A percentile compares a stretch with the other conserved stretches of the same genome.
Conservation (phyloP, 2,888 invertebrate species). For the Lithophane socia region DNA sequence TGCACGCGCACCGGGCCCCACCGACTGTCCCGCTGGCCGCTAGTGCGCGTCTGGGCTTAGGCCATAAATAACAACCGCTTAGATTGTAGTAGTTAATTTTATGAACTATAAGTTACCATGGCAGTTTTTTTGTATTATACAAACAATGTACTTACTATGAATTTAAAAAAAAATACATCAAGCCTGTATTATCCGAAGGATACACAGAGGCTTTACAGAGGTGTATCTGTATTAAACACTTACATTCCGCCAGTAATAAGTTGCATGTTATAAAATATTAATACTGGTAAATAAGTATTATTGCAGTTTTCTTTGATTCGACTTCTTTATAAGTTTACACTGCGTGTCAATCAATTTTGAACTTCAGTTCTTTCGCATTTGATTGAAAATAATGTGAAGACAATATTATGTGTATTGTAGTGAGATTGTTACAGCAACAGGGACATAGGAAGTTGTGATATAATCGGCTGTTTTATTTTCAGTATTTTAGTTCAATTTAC, state of each 20-base stretch:
- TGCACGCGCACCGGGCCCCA: too few relatives aligned
- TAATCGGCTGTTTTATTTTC: conserved; percentile 55
- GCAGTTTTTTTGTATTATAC: conserved; percentile 4
- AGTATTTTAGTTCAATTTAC: conserved; percentile 46
- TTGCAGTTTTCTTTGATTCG: neutral
- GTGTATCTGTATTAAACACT: neutral
- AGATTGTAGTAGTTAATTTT: conserved; percentile 23
- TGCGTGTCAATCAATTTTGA: conserved; percentile 12
- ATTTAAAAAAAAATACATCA: neutral
- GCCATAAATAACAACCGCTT: conserved; percentile 27
- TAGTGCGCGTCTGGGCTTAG: too few relatives aligned
- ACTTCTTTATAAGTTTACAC: neutral
- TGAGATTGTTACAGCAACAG: conserved; percentile 2
- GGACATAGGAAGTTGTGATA: conserved; percentile 35
- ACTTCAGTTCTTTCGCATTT: conserved; percentile 8
- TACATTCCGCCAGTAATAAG: neutral
- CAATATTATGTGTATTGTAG: conserved; percentile 28
- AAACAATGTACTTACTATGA: neutral
- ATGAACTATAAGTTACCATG: conserved; percentile 47
- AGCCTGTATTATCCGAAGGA: neutral
- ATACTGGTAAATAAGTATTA: neutral
- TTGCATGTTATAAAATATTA: neutral
- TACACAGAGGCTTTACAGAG: neutral
- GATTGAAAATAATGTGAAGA: conserved; percentile 22
- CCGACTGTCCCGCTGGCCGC: too few relatives aligned